These are phyloP conservation scores for Falco rusticolus DNA, from an alignment of 2,797 vertebrate species.

Conservation along the genomic window DNA sequence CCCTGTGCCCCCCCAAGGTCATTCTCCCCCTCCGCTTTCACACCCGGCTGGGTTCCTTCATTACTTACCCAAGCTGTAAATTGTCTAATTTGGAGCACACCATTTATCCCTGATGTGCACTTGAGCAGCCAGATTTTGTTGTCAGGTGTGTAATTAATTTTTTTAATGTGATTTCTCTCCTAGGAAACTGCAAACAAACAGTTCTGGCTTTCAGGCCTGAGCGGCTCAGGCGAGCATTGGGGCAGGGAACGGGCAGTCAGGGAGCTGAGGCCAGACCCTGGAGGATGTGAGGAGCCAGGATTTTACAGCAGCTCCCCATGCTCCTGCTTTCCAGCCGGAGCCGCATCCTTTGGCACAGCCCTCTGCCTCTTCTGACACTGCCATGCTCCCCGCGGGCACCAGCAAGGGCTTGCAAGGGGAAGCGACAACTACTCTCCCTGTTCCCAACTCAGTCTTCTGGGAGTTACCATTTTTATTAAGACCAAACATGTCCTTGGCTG, in stretches of 20 bases:
- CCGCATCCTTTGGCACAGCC: background rate
- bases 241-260: background rate
- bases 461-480: constrained; percentile 61
- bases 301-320: background rate
- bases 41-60: constrained; percentile 7
- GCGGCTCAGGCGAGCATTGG: background rate
- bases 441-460: constrained; percentile 30
- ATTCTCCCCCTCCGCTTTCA: constrained; percentile 14
- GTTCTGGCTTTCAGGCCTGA: constrained; percentile 28
- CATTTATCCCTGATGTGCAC: constrained; percentile 72
- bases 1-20: background rate
- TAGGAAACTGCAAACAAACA: constrained; percentile 71
- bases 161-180: constrained; percentile 71
- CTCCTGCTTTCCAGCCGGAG: background rate
- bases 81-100: constrained; percentile 66
- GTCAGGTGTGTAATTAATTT: constrained; percentile 77
- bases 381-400: background rate
- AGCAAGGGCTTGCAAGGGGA: background rate
- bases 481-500: constrained; percentile 36
- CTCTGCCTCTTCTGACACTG: background rate
- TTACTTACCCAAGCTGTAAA: constrained; percentile 69
- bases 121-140: constrained; percentile 74
- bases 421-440: background rate
- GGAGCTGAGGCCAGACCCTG: background rate
- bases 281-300: background rate